Conservation (phyloP, 2,888 invertebrate species). For the Polydrusus pterygomalis region DNA sequence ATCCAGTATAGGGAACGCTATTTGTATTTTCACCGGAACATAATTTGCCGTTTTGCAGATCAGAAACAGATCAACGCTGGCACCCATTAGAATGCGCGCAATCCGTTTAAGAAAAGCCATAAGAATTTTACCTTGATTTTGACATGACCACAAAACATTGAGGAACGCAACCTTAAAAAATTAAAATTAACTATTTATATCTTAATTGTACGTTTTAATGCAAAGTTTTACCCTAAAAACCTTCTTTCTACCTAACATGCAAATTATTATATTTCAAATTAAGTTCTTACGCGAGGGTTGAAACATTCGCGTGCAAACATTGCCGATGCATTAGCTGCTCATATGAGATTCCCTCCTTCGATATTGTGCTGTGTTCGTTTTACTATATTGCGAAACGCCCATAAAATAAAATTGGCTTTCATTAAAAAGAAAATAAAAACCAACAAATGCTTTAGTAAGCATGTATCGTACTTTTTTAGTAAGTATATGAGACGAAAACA, state of each 20-base stretch:
- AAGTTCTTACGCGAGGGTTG: conserved; percentile 20
- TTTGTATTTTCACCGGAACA: too few relatives aligned
- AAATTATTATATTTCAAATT: conserved; percentile 27
- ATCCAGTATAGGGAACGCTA: too few relatives aligned
- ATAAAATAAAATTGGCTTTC: conserved; percentile 5
- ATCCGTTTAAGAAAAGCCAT: too few relatives aligned
- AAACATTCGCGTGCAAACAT: conserved; percentile 23
- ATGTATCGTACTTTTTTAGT: neutral
- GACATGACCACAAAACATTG: too few relatives aligned
- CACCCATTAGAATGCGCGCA: too few relatives aligned
- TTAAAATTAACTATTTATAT: neutral
- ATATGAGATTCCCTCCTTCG: conserved; percentile 26
- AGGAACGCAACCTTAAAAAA: too few relatives aligned
- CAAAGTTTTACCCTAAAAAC: neutral
- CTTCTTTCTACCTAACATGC: conserved; percentile 10
- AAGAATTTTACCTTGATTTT: too few relatives aligned
- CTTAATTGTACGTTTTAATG: neutral
- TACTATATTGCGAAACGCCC: neutral
- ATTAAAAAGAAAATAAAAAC: neutral
- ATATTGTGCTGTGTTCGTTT: conserved; percentile 15
- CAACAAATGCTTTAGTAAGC: neutral
- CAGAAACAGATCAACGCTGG: too few relatives aligned
- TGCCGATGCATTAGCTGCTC: conserved; percentile 25
- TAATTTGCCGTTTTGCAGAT: too few relatives aligned
- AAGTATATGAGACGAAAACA: too few relatives aligned